Evolutionary conservation across 2,113 vertebrate genomes (phyloP).

Genomic region (Seriola quinqueradiata): DNA sequence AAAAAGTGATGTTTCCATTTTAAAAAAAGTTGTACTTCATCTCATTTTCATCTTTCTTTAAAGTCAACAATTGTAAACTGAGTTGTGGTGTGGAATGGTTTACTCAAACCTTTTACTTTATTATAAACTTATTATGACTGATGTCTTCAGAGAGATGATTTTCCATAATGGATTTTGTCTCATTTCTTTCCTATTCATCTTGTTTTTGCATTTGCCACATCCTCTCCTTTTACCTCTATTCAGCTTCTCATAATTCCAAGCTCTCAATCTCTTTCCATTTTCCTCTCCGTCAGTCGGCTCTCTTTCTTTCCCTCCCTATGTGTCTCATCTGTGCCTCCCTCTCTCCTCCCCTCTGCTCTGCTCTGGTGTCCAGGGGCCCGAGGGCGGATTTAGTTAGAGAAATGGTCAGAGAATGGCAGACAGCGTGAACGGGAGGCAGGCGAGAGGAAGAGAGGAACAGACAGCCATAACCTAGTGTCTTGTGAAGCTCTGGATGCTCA

Average conservation of each 20-base stretch:
- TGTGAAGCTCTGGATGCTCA: constrained; percentile 47
- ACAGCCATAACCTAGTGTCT: constrained; percentile 43
- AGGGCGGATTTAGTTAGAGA: constrained; percentile 65
- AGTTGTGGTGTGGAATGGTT: no score
- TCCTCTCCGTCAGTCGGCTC: constrained; percentile 13
- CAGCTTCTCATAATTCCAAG: constrained; percentile 13
- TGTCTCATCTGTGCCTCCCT: constrained; percentile 46
- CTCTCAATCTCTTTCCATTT: constrained; percentile 29
- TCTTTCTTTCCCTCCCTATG: constrained; percentile 15
- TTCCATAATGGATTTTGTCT: not conserved
- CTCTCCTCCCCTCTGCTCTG: constrained; percentile 61
- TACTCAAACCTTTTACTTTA: no score
- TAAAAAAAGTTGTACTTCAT: not conserved
- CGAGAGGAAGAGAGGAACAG: constrained; percentile 32
- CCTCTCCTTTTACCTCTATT: not conserved
- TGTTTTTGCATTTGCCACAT: not conserved
- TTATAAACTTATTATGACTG: not conserved
- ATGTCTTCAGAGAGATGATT: not conserved
- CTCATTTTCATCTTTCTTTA: not conserved
- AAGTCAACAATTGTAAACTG: not conserved
- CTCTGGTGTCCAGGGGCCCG: constrained; percentile 59
- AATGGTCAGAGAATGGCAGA: constrained; percentile 60
- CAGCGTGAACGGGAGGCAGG: constrained; percentile 20
- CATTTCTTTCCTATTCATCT: not conserved
- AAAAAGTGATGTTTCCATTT: not conserved